phyloP scores from a whole-genome alignment of 2,888 invertebrate species.

The Rhagonycha fulva region DNA sequence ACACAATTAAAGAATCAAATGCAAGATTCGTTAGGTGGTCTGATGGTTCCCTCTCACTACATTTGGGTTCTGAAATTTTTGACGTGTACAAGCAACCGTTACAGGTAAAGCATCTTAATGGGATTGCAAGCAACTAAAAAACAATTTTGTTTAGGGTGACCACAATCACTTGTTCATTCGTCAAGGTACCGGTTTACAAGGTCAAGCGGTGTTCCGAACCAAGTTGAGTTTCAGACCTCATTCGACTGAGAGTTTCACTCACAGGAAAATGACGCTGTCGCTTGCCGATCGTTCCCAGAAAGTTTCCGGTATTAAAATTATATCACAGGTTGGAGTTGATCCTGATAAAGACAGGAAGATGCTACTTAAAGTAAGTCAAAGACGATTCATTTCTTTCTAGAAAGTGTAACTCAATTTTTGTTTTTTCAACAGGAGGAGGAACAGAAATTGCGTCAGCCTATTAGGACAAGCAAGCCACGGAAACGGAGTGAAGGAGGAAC shows the following conservation, averaged over 20 bases:
- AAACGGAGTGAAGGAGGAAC: conserved; percentile 49
- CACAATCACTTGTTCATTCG: conserved; percentile 97
- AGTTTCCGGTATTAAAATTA: conserved; percentile 92
- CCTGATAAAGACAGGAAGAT: conserved; percentile 92
- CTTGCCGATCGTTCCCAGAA: conserved; percentile 94
- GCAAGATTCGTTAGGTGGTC: conserved; percentile 96
- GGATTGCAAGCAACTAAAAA: not conserved
- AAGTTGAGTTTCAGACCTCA: conserved; percentile 97
- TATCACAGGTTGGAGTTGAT: conserved; percentile 91
- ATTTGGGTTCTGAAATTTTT: conserved; percentile 96
- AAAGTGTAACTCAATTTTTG: conserved; percentile 7
- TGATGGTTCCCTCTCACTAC: conserved; percentile 95
- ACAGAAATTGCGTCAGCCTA: conserved; percentile 88
- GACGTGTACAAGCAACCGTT: conserved; percentile 95
- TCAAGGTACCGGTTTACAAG: conserved; percentile 97
- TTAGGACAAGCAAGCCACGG: conserved; percentile 63
- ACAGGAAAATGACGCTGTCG: conserved; percentile 98
- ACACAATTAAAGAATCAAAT: conserved; percentile 87
- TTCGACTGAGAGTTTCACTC: conserved; percentile 98
- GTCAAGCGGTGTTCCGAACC: conserved; percentile 95
- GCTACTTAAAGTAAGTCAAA: conserved; percentile 76
- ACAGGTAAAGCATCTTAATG: conserved; percentile 58
- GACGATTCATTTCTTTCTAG: conserved; percentile 1
- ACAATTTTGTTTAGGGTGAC: conserved; percentile 70
- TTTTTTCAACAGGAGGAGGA: conserved; percentile 82